Evolutionary conservation across 1,140 invertebrate species (phyloP).

Genomic region (Trichonephila inaurata): DNA sequence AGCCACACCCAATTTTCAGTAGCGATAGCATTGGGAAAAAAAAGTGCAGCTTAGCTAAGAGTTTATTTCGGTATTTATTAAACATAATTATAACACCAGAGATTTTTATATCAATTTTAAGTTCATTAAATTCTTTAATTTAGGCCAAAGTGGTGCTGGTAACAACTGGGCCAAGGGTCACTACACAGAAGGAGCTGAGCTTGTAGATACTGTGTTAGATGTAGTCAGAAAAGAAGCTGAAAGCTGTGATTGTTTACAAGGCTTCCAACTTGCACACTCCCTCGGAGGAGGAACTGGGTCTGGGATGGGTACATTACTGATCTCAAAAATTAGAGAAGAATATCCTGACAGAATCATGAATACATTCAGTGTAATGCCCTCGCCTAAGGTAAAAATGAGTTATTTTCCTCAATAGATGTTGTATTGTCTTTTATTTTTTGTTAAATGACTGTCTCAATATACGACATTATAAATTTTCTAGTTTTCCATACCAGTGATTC

Average conservation of each 20-base stretch:
- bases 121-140: background rate
- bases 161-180: slow-evolving; percentile 90
- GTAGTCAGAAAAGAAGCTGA: slow-evolving; percentile 93
- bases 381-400: slow-evolving; percentile 80
- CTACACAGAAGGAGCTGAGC: slow-evolving; percentile 82
- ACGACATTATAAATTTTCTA: background rate
- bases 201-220: slow-evolving; percentile 90
- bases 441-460: background rate
- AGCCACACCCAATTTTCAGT: background rate
- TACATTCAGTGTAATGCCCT: slow-evolving; percentile 82
- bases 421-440: background rate
- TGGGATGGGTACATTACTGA: slow-evolving; percentile 91
- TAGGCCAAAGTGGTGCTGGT: slow-evolving; percentile 84
- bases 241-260: slow-evolving; percentile 89
- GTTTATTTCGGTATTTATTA: too few species aligned
- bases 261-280: slow-evolving; percentile 90
- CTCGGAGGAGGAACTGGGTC: slow-evolving; percentile 92
- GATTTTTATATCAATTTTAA: too few species aligned
- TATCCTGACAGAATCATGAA: slow-evolving; percentile 82
- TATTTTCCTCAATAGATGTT: background rate
- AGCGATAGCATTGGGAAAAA: too few species aligned
- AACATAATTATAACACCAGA: too few species aligned
- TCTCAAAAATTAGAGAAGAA: slow-evolving; percentile 82
- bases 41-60: too few species aligned
- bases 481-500: background rate